Evolutionary conservation across 2,888 invertebrate genomes (phyloP), one percentile per base, ranked within the genome.

Genomic region (Drosophila buzzatii): DNA sequence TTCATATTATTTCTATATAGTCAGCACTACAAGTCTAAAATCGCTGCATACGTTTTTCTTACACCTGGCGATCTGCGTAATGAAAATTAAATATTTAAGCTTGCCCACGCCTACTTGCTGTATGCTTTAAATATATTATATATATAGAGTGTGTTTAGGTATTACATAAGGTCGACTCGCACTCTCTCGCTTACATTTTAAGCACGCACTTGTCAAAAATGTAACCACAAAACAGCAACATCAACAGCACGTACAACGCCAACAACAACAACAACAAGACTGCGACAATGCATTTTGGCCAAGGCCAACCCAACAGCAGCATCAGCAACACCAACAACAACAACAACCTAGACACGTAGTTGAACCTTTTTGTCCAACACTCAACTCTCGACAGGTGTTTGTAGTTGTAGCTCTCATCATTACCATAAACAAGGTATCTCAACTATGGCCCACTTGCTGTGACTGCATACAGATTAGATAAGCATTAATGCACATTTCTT

Each of bases 291-390:
- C 77, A 78, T 63, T 75, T 73, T 79, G 76, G 73, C 79, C 79
- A 79, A 79, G 79, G 79, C 73, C 79, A 79, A 68, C 67, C 66
- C 53, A 70, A 23, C 49, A 65, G 2, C 57, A 62, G 18, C 47
- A 61, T 0, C 44, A 61, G 39, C 68, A 61, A 39, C 61, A 63
- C 53, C 61, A 76, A 18, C 51, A 79, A 57, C 73, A 76, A 76
- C 68, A 69, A 23, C 45, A 70, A 76, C 69, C 72, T 70, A 82
- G 81, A 85, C 81, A 81, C 85, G 86, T 86, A 86, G 81, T 82
- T 86, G 79, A 86, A 86, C 85, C 86, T 73, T 84, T 84, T 81
- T 72, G 69, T 70, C 78, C 75, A 84, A 82, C 79, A 82, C 84
- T 85, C 82, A 70, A 86, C 84, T 73, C 72, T 73, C 76, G 79